Base-by-base conservation (phyloP, 2,888 invertebrate genomes). In the Yponomeuta malinellus region DNA sequence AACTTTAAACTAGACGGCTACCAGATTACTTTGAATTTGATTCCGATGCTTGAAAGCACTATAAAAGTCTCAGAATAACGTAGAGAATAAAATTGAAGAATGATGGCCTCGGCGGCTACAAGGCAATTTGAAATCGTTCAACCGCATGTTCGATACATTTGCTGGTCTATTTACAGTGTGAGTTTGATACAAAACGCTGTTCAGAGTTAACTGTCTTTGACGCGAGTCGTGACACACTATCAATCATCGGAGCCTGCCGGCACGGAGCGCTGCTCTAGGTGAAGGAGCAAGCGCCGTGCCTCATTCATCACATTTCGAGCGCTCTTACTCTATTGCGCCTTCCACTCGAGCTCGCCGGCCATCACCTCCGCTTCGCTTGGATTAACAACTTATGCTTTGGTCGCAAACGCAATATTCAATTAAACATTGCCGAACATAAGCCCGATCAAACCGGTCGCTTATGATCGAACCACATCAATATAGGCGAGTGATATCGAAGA, bases 281-380 rank as follows among this genome's bases (percentile, higher is more conserved):
- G 75, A 76, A 71, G 73, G 73, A 73, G 71, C 73, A 72, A 77
- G 74, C 73, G 74, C 78, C 78, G 71, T 83, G 81, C 78, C 85
- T 85, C 88, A 86, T 90, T 87, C 88, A 90, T 90, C 91, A 90
- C 86, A 88, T 86, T 89, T 88, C 86, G 85, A 89, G 80, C 83
- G 82, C 82, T 83, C 81, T 86, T 81, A 82, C 79, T 82, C 80
- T 78, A 83, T 78, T 71, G 68, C 70, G 68, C 63, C 63, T 59
- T 59, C 52, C 15, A 2, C 12, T 15, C 52, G 12, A 15, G 4
- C 52, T 59, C 52, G 12, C 2, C 15, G 15, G 52, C 67, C 71
- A 80, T 75, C 73, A 72, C 64, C 33, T 29, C 52, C 73, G 72
- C 64, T 15, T 15, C 52, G 68, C 72, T 73, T 64, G 79, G 78